Evolutionary conservation across 2,797 vertebrate species (phyloP).

Genomic region (Potorous gilbertii): DNA sequence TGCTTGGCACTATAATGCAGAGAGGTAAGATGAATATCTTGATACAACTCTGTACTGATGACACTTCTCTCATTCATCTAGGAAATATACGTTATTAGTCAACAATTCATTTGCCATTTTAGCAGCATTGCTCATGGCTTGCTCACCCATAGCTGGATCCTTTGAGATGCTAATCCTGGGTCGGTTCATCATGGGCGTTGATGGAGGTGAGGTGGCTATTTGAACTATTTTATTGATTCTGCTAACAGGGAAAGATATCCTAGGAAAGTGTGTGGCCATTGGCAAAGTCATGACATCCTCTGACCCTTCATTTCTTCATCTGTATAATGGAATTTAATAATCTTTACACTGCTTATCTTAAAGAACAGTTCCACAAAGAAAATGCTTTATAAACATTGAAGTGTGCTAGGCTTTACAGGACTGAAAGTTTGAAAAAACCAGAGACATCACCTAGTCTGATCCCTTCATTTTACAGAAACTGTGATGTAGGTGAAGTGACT

Average conservation of each 20-base stretch:
- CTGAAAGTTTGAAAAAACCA: not conserved
- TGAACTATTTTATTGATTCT: not conserved
- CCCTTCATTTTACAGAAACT: not conserved
- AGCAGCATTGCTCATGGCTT: slow-evolving; percentile 90
- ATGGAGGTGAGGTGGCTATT: slow-evolving; percentile 89
- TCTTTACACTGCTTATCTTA: not conserved
- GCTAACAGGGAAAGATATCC: not conserved
- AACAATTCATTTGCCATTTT: slow-evolving; percentile 92
- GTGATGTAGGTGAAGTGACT: not conserved
- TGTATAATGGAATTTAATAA: not conserved
- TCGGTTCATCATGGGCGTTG: slow-evolving; percentile 92
- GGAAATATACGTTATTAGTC: slow-evolving; percentile 91
- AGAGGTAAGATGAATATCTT: not conserved
- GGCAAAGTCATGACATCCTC: not conserved
- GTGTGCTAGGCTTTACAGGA: not conserved
- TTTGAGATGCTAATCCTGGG: slow-evolving; percentile 97
- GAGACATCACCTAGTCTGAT: not conserved
- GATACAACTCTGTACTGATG: not conserved
- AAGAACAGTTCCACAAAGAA: not conserved
- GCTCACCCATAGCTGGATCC: slow-evolving; percentile 86
- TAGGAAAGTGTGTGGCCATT: not conserved
- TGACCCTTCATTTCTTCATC: not conserved
- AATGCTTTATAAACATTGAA: not conserved
- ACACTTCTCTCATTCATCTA: slow-evolving; percentile 74
- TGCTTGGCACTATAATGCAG: not conserved